A percentile compares a stretch with the other conserved stretches of the same genome.
Evolutionary conservation across 2,113 vertebrate genomes (phyloP).

Genomic region (Rhodinocichla rosea): DNA sequence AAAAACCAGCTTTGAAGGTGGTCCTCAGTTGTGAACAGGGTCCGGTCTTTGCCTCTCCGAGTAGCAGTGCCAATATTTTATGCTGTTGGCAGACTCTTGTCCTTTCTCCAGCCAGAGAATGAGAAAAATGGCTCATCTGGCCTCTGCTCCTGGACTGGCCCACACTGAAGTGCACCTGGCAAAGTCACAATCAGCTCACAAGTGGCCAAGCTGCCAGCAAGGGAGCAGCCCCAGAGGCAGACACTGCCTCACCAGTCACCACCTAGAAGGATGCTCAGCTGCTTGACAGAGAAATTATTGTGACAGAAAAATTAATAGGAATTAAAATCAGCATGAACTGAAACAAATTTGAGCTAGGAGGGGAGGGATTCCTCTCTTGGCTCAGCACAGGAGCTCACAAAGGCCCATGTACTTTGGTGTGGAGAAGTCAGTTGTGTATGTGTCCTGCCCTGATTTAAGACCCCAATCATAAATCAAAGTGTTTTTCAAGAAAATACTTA

Average conservation of each 20-base stretch:
- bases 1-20: not conserved
- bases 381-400: not conserved
- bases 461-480: not conserved
- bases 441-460: not conserved
- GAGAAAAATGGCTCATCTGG: not conserved
- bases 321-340: not conserved
- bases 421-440: not conserved
- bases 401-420: accelerated
- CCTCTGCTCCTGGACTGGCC: not conserved
- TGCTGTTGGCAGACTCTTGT: not conserved
- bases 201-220: accelerated
- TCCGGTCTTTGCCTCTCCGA: not conserved
- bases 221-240: not conserved
- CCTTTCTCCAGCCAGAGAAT: not conserved
- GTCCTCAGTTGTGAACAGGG: not conserved
- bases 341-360: not conserved
- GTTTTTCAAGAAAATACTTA: not conserved
- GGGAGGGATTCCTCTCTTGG: not conserved
- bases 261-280: not conserved
- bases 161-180: not conserved
- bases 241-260: not conserved
- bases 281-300: not conserved
- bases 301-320: not conserved
- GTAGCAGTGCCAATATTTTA: not conserved
- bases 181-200: not conserved